phyloP scores from a whole-genome alignment of 92 coral and sea anemone genomes.

The Paramuricea clavata region DNA sequence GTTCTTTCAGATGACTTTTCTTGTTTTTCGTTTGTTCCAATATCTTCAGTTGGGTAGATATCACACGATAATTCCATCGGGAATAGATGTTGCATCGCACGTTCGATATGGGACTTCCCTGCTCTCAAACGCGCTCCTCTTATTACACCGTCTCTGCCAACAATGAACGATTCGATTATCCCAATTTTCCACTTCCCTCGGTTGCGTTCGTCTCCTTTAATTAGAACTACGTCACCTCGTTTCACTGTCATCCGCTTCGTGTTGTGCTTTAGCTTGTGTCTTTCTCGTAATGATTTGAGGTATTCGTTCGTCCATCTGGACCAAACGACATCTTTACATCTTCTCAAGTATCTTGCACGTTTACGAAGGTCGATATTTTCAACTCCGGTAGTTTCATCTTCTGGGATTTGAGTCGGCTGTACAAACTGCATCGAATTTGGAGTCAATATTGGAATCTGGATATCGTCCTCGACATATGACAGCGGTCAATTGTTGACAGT shows the following conservation, averaged over 20 bases:
- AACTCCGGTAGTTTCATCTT: not conserved
- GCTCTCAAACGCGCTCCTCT: slow-evolving; percentile 22
- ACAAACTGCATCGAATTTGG: slow-evolving; percentile 20
- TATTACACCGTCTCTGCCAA: slow-evolving; percentile 19
- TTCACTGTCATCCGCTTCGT: not conserved
- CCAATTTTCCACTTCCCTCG: slow-evolving; percentile 40
- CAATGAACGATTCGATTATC: slow-evolving; percentile 13
- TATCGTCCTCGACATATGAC: no score
- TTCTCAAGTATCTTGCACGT: slow-evolving; percentile 5
- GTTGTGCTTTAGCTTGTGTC: slow-evolving; percentile 1
- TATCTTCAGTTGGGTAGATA: not conserved
- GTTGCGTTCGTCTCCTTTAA: slow-evolving; percentile 14
- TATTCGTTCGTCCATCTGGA: slow-evolving; percentile 19
- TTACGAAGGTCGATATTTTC: not conserved
- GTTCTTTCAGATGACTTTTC: no score
- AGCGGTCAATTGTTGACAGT: slow-evolving; percentile 54
- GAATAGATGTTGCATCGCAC: slow-evolving; percentile 8
- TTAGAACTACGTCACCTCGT: slow-evolving; percentile 29
- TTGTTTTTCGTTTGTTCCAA: no score
- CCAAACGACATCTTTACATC: slow-evolving; percentile 19
- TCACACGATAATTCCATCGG: slow-evolving; percentile 10
- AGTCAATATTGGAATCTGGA: slow-evolving; percentile 28
- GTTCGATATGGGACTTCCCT: slow-evolving; percentile 1
- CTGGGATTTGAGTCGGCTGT: not conserved
- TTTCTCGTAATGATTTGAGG: not conserved